Evolutionary conservation across 2,797 vertebrate genomes (phyloP), one percentile per base, ranked within the genome.

Genomic region (Poeciliopsis turneri): DNA sequence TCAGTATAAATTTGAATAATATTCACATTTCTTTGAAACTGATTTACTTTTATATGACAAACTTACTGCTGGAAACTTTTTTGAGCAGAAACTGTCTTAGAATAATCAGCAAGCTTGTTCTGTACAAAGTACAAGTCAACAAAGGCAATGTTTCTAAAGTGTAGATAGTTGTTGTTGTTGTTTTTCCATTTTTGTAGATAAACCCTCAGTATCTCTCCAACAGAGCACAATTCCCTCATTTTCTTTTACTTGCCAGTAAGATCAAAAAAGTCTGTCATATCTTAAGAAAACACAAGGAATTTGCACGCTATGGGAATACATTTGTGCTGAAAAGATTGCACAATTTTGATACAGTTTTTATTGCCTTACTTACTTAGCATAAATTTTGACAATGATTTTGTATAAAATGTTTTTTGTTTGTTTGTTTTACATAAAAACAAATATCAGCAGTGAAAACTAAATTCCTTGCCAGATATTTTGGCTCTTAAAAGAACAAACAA

Each of bases 401-500:
- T 45, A 20, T 43, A 25, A n/a, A 69, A 69, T 12, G 57, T 59
- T 13, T 43, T 57, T 1, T 57, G 12, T 57, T 59, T 51, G 20
- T 55, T 55, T 53, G 7, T 10, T 53, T 55, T 10, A 55, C 53
- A 55, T n/a, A n/a, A 70, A 68, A 47, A 30, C 5, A 73, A 73
- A 83, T 76, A 18, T 80, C 39, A 10, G 61, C 25, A 49, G 23
- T 57, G 51, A 25, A 72, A 57, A 6, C 46, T 78, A 15, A 55
- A 36, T 70, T 51, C 25, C 72, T 82, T 20, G 13, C 55, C 47
- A 11, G 16, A 4, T 15, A 30, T 47, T 74, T 77, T 53, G 41
- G 1, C 28, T 36, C 30, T 75, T 46, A 78, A 70, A 45, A 59
- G 51, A 30, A 68, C 78, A 78, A 72, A 51, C 23, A 76, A 59